Evolutionary conservation across 2,113 vertebrate genomes (phyloP).

Genomic region (Hucho hucho): DNA sequence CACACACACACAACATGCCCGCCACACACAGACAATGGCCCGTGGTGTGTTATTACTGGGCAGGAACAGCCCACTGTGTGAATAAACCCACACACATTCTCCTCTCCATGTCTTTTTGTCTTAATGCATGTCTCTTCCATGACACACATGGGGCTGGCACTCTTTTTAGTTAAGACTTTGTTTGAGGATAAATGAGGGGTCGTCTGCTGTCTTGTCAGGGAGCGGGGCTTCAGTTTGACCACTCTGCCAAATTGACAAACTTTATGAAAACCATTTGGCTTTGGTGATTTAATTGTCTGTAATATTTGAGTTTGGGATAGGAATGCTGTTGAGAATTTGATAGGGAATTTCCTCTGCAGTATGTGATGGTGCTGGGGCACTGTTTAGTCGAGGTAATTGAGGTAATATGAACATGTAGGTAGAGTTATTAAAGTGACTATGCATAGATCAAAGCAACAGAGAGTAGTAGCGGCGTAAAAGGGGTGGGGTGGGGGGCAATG

Average conservation of each 20-base stretch:
- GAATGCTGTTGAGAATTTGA: too few relatives aligned
- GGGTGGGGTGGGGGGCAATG: too few relatives aligned
- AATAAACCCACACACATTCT: constrained; percentile 22
- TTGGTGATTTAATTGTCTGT: too few relatives aligned
- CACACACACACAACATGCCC: constrained; percentile 15
- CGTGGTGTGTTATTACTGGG: constrained; percentile 49
- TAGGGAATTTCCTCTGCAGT: too few relatives aligned
- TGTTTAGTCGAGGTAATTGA: too few relatives aligned
- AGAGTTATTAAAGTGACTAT: too few relatives aligned
- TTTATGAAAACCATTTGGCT: too few relatives aligned
- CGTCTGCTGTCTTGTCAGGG: background rate
- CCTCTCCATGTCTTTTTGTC: background rate
- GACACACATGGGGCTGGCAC: background rate
- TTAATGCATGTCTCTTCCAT: background rate
- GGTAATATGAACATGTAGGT: too few relatives aligned
- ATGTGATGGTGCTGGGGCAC: too few relatives aligned
- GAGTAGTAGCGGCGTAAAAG: too few relatives aligned
- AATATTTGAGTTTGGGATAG: too few relatives aligned
- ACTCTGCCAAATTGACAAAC: background rate
- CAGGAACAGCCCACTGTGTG: constrained; percentile 54
- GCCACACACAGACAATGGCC: constrained; percentile 40
- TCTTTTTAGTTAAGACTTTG: background rate
- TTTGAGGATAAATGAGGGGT: background rate
- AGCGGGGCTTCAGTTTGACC: background rate
- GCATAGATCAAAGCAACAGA: too few relatives aligned